Evolutionary conservation across 2,888 invertebrate species (phyloP), one percentile per base, ranked within the genome.

Genomic region (Leuctra nigra): DNA sequence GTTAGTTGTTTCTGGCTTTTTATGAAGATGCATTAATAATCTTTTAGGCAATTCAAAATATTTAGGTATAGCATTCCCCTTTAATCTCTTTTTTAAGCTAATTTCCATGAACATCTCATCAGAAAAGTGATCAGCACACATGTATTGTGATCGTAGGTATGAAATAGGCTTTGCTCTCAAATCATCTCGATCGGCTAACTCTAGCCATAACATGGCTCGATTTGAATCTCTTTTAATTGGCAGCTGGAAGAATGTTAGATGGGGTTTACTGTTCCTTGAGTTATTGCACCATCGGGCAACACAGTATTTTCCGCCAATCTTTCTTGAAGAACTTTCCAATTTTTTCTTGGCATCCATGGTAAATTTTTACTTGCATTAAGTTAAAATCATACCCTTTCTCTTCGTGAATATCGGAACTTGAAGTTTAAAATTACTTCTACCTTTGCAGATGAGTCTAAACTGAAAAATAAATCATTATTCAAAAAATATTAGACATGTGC

Each of bases 71-170:
- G 60, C 60, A 48, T 58, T 58, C 52, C 55, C 58, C 2, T 56
- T 56, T 14, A 60, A 50, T 23, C 53, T 58, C 14, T 50, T 53
- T 23, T 41, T 57, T 9, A 18, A 14, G 6, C 47, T 53, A 25
- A n/a, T n/a, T n/a, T 60, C 58, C 54, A 58, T 58, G 47, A 58
- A 60, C 55, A 58, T 58, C 11, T 54, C 23, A 9, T 60, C 58
- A 20, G 38, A 48, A 38, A 60, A 60, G 36, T 60, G 60, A 22
- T 54, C 50, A 14, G 20, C 38, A 25, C 60, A 60, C n/a, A 60
- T 20, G 35, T 53, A 56, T 20, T 47, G 53, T 14, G 54, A 29
- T 23, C 56, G 50, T 2, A 53, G 54, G 4, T 50, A 16, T 14
- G 53, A 18, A 14, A 33, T 13, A n/a, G 16, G 46, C 11, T 46